A percentile compares a stretch with the other conserved stretches of the same genome.
These are phyloP conservation scores for Pomacea maculata DNA, from an alignment of 1,140 invertebrate genomes.

Conservation along the genomic window DNA sequence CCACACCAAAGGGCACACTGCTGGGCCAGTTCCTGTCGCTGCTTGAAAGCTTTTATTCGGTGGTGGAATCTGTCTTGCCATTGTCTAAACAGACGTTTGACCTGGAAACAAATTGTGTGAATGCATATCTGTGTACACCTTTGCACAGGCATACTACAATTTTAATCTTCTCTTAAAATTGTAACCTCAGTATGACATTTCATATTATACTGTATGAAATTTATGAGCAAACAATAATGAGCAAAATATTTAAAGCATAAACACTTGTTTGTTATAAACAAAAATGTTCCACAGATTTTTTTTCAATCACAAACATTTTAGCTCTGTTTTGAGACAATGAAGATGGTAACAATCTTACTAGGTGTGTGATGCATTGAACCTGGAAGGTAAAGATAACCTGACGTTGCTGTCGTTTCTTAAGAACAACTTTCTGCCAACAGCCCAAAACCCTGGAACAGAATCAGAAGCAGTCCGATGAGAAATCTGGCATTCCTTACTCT, in stretches of 20 bases:
- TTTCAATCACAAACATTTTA: not conserved
- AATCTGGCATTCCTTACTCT: not conserved
- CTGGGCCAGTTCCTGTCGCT: not conserved
- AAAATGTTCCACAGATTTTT: not conserved
- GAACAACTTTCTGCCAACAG: not conserved
- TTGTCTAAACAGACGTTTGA: constrained; percentile 4
- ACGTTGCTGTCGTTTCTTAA: constrained; percentile 8
- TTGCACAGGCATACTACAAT: no score
- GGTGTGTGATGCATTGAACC: not conserved
- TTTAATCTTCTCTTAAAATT: not conserved
- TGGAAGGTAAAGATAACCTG: constrained; percentile 20
- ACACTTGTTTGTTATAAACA: not conserved
- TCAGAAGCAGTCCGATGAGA: not conserved
- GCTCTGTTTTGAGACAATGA: not conserved
- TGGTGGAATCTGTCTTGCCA: constrained; percentile 8
- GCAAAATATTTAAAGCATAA: not conserved
- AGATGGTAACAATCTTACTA: constrained; percentile 7
- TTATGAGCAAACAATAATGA: not conserved
- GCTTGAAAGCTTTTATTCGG: not conserved
- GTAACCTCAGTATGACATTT: not conserved
- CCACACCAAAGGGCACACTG: constrained; percentile 14
- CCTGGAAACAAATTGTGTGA: not conserved
- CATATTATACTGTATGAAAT: not conserved
- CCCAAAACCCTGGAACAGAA: constrained; percentile 7
- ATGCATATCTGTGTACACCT: no score